These are phyloP conservation scores for Phragmatobia fuliginosa DNA, from an alignment of 2,888 invertebrate species.

Conservation along the genomic window DNA sequence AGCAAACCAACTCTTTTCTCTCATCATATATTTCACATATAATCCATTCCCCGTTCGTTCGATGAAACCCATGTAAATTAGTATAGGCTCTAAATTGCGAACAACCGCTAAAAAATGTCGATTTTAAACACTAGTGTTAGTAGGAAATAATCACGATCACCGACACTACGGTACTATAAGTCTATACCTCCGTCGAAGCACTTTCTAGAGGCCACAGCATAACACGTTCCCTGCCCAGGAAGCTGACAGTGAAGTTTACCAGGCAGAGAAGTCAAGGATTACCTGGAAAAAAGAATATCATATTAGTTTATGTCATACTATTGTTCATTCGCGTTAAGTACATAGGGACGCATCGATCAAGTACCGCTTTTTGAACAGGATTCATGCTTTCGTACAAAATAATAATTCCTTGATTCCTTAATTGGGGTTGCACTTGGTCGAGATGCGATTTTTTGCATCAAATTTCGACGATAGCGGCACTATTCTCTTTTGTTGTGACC, in stretches of 20 bases:
- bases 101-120: conserved; percentile 23
- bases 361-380: no score
- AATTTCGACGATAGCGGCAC: no score
- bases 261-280: conserved; percentile 55
- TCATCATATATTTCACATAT: not conserved
- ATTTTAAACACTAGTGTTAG: conserved; percentile 64
- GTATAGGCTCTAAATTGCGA: conserved; percentile 17
- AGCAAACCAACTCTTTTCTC: not conserved
- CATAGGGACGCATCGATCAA: no score
- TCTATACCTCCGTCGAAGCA: conserved; percentile 78
- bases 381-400: no score
- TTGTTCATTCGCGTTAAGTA: not conserved
- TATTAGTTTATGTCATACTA: not conserved
- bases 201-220: conserved; percentile 74
- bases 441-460: no score
- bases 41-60: not conserved
- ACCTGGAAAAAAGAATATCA: conserved; percentile 54
- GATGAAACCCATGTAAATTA: conserved; percentile 7
- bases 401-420: no score
- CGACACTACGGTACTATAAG: conserved; percentile 46
- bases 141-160: conserved; percentile 70
- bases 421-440: no score
- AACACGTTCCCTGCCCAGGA: conserved; percentile 50
- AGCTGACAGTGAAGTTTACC: conserved; percentile 44
- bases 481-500: no score